Conservation (phyloP, 2,797 vertebrate genomes). For the Microcaecilia unicolor region DNA sequence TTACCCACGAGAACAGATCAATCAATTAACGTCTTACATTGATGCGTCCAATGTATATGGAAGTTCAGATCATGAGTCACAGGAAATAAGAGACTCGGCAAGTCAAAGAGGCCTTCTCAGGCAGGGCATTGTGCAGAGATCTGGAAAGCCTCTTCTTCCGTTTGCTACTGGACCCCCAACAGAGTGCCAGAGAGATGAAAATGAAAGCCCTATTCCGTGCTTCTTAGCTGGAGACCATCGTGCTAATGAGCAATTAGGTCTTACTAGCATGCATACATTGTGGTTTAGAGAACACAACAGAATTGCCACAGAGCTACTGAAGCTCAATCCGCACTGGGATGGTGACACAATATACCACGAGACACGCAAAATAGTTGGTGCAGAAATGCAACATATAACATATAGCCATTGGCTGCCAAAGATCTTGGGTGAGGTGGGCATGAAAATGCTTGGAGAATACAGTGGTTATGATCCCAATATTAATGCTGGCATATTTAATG, state of each 20-base stretch:
- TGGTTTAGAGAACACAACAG: conserved; percentile 97
- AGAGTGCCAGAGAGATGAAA: conserved; percentile 94
- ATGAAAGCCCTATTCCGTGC: conserved; percentile 94
- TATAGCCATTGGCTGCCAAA: conserved; percentile 94
- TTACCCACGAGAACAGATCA: conserved; percentile 92
- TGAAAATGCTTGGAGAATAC: conserved; percentile 82
- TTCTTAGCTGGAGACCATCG: conserved; percentile 94
- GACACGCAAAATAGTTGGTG: conserved; percentile 89
- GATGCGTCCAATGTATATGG: conserved; percentile 95
- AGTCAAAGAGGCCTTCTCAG: conserved; percentile 89
- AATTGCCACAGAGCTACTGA: conserved; percentile 78
- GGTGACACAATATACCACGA: conserved; percentile 96
- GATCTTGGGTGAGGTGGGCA: conserved; percentile 84
- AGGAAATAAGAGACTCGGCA: conserved; percentile 81
- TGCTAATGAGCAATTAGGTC: conserved; percentile 87
- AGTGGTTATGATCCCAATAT: conserved; percentile 80
- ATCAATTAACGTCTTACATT: conserved; percentile 92
- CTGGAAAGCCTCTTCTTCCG: conserved; percentile 88
- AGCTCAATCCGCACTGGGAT: conserved; percentile 94
- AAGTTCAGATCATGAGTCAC: conserved; percentile 79
- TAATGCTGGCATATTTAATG: conserved; percentile 81
- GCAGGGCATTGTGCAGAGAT: conserved; percentile 89
- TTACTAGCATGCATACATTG: conserved; percentile 91
- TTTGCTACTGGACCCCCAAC: conserved; percentile 93
- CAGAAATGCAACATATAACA: conserved; percentile 95